Conservation (phyloP, 1,140 invertebrate genomes). For the Manduca sexta region DNA sequence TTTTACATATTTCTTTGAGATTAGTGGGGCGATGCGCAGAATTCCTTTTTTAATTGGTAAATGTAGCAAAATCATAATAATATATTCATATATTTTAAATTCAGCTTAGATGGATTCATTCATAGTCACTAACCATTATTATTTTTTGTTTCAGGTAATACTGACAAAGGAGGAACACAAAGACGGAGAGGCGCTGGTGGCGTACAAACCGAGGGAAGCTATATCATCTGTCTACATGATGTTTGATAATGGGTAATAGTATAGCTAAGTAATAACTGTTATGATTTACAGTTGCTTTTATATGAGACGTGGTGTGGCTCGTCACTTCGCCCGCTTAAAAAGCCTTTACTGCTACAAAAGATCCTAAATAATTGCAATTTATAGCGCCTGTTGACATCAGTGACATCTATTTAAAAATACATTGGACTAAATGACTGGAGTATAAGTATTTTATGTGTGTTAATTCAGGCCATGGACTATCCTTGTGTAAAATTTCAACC, state of each 20-base stretch:
- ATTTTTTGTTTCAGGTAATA: conserved; percentile 19
- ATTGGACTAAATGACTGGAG: no score
- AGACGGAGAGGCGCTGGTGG: conserved; percentile 36
- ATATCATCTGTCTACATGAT: conserved; percentile 40
- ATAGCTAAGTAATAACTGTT: background rate
- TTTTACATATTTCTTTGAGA: background rate
- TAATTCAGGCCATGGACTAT: no score
- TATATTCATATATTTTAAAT: no score
- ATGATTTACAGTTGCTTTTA: background rate
- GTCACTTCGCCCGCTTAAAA: background rate
- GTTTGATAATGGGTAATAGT: conserved; percentile 18
- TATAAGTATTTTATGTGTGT: no score
- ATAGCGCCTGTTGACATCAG: no score
- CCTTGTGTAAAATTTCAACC: no score
- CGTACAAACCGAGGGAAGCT: conserved; percentile 36
- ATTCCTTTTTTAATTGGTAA: no score
- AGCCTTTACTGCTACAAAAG: background rate
- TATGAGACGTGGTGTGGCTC: background rate
- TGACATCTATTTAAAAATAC: no score
- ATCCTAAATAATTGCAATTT: background rate
- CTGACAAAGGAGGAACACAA: conserved; percentile 43
- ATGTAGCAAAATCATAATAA: no score
- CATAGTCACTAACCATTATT: background rate
- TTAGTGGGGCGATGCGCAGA: no score
- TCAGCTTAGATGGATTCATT: background rate